Base-by-base conservation (phyloP, 64 coral and sea anemone genomes). In the Porites lutea region DNA sequence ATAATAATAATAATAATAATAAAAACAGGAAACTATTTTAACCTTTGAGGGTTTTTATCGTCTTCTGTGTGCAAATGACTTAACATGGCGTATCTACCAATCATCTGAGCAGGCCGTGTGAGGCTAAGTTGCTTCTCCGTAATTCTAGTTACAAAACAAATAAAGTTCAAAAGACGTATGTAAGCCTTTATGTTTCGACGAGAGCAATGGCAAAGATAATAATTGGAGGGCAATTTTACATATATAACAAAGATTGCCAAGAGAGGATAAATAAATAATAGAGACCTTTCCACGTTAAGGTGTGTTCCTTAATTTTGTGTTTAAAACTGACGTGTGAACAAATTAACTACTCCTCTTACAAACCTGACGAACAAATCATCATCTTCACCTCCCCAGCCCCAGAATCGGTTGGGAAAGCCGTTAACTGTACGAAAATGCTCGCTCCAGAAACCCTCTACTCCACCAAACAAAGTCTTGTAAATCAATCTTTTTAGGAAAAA, bases 351-450 rank as follows among this genome's bases (percentile, higher is more conserved):
- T 78, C 59, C 64, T 82, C 16, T 70, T 58, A 93, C 92, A 21
- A 27, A 93, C 96, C 92, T 88, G 45, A 92, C 77, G 55, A 89
- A 95, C 14, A 98, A 80, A n/a, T 98, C 96, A 19, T 98, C 96
- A 77, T 98, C 96, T 54, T 98, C 96, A 9, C 93, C 96, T 72
- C 96, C 96, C 96, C 96, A 98, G 4, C 96, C 96, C 96, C 96
- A 98, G 74, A 95, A 98, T 37, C 96, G 89, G 59, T 98, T 98
- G 18, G 96, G 93, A 78, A 95, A 98, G 16, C 96, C 96, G 74
- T 98, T 98, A 0, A 91, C 78, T 16, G 27, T 59, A 11, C 73
- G 20, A 53, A 82, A 98, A 82, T 98, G 96, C 19, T 95, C 93
- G 5, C 79, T 73, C 90, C 89, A 95, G 79, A 98, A 95, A 50